Evolutionary conservation across 2,797 vertebrate genomes (phyloP).

Genomic region (Acanthopagrus latus): DNA sequence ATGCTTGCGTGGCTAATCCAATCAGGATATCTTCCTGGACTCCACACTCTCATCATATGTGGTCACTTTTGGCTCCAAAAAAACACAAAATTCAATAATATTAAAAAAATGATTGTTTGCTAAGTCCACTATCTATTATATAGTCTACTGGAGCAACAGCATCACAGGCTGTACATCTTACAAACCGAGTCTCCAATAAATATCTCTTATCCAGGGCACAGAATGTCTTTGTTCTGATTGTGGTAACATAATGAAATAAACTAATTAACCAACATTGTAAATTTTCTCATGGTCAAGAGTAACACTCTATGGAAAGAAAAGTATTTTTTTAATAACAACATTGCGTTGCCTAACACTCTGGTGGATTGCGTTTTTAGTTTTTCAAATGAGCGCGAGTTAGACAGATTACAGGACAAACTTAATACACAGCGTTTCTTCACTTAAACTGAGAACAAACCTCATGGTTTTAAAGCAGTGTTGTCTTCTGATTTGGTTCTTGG

Average conservation of each 20-base stretch:
- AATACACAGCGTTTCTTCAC: not conserved
- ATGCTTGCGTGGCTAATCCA: too few relatives aligned
- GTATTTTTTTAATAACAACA: slow-evolving; percentile 3
- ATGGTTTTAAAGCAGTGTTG: not conserved
- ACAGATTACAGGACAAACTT: not conserved
- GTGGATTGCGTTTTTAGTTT: not conserved
- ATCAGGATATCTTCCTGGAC: too few relatives aligned
- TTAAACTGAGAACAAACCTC: not conserved
- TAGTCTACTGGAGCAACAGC: too few relatives aligned
- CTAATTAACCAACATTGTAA: not conserved
- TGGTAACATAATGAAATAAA: not conserved
- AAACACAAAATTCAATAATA: too few relatives aligned
- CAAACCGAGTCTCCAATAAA: not conserved
- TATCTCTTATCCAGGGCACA: not conserved
- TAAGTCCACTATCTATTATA: too few relatives aligned
- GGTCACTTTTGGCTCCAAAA: too few relatives aligned
- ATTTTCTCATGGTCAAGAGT: not conserved
- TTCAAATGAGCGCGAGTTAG: not conserved
- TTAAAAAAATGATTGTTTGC: too few relatives aligned
- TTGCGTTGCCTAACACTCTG: not conserved
- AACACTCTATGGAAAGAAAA: not conserved
- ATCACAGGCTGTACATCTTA: not conserved
- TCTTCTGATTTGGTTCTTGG: not conserved
- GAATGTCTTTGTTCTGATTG: slow-evolving; percentile 12
- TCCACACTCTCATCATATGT: too few relatives aligned